Conservation (phyloP, 2,113 vertebrate species). For the Sialia sialis region DNA sequence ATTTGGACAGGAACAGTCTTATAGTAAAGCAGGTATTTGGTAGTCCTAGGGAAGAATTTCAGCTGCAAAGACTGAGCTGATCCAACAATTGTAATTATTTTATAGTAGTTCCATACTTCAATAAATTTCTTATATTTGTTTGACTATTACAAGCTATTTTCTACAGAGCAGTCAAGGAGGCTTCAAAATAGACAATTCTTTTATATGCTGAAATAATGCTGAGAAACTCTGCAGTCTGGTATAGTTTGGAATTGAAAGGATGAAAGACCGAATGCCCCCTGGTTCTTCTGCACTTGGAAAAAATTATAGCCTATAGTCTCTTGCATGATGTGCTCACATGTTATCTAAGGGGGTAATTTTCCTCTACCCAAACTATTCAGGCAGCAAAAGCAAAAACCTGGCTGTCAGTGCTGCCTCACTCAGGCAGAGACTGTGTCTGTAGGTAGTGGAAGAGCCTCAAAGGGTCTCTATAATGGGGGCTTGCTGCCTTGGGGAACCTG, state of each 20-base stretch:
- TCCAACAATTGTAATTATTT: not conserved
- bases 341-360: not conserved
- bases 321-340: accelerated
- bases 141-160: not conserved
- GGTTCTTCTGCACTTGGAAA: not conserved
- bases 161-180: not conserved
- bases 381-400: not conserved
- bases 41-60: not conserved
- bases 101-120: not conserved
- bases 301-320: not conserved
- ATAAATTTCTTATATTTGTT: not conserved
- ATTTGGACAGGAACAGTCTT: not conserved
- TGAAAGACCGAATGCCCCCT: not conserved
- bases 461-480: not conserved
- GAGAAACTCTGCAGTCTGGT: not conserved
- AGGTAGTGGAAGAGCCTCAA: not conserved
- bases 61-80: not conserved
- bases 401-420: not conserved
- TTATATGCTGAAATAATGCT: not conserved
- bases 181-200: not conserved
- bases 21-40: not conserved
- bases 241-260: not conserved
- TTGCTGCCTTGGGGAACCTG: not conserved
- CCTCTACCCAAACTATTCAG: not conserved
- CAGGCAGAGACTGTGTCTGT: not conserved